phyloP scores from a whole-genome alignment of 2,113 vertebrate genomes.

The Engraulis encrasicolus region DNA sequence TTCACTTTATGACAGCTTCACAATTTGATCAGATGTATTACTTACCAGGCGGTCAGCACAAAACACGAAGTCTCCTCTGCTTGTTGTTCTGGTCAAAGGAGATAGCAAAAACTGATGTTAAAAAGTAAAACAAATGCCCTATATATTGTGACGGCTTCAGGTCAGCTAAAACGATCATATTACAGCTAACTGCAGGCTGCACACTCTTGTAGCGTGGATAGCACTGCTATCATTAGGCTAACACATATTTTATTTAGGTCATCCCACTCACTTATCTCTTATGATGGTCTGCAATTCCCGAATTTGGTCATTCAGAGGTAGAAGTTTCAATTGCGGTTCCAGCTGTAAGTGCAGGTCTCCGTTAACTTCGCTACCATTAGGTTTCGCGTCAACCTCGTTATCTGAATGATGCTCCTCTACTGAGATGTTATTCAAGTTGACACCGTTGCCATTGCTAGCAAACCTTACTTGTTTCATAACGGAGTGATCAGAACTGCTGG shows the following conservation, averaged over 20 bases:
- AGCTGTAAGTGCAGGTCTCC: constrained; percentile 42
- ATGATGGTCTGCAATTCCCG: constrained; percentile 85
- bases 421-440: constrained; percentile 24
- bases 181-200: not conserved
- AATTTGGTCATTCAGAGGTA: constrained; percentile 85
- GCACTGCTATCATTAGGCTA: not conserved
- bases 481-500: constrained; percentile 65
- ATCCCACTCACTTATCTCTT: constrained; percentile 76
- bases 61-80: constrained; percentile 88
- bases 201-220: not conserved
- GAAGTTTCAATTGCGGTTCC: constrained; percentile 77
- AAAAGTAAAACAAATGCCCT: too few relatives aligned
- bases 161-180: not conserved
- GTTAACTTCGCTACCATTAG: constrained; percentile 27
- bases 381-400: constrained; percentile 29
- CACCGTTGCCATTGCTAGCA: constrained; percentile 62
- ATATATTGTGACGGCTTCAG: not conserved
- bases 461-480: constrained; percentile 78
- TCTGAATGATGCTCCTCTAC: constrained; percentile 7
- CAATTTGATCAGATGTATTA: not conserved
- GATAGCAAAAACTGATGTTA: not conserved
- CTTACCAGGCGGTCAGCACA: constrained; percentile 88
- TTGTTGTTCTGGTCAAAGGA: constrained; percentile 48
- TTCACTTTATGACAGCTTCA: too few relatives aligned
- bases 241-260: not conserved